Evolutionary conservation across 2,797 vertebrate species (phyloP), one percentile per base, ranked within the genome.

Genomic region (Chaunax sp.): DNA sequence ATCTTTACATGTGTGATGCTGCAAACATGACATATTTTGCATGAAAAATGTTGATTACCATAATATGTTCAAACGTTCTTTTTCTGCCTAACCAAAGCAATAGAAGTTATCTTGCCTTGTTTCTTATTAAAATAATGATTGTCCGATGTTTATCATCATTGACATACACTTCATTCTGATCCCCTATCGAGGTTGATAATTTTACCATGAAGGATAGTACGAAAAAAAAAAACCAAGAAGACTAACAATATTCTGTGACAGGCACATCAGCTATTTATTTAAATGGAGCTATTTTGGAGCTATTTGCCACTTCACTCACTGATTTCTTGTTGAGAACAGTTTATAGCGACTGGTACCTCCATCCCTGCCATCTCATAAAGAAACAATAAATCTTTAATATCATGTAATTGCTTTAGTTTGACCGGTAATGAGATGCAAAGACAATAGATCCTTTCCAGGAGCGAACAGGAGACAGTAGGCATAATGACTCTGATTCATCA

Each of bases 401-500:
- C 30, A n/a, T 75, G 60, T 82, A 80, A 86, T 80, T 76, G 68
- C 60, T 75, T 89, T 86, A 83, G 70, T 59, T 66, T 72, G 74
- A 73, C 56, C 28, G 23, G 68, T 74, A 76, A 84, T 69, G 52
- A 83, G 69, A 68, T 49, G 67, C 41, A 41, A 70, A 33, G 43
- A 77, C 75, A 50, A 50, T 45, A 68, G 67, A 83, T 86, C 69
- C 25, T 63, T 69, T 80, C 47, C 60, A 55, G 64, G 53, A 77
- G 79, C 73, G 79, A 75, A 78, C 72, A 81, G 69, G 61, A 77
- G 72, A 75, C 55, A 18, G 65, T 60, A 16, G 58, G 37, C 56
- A 46, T 77, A 73, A 90, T 81, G 80, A 76, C 49, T 50, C 68
- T 55, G 81, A 83, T 86, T 86, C 69, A 85, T 88, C 76, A 77